A percentile compares a stretch with the other conserved stretches of the same genome.
These are phyloP conservation scores for Syrista parreyssii DNA, from an alignment of 2,888 invertebrate species.

Conservation along the genomic window DNA sequence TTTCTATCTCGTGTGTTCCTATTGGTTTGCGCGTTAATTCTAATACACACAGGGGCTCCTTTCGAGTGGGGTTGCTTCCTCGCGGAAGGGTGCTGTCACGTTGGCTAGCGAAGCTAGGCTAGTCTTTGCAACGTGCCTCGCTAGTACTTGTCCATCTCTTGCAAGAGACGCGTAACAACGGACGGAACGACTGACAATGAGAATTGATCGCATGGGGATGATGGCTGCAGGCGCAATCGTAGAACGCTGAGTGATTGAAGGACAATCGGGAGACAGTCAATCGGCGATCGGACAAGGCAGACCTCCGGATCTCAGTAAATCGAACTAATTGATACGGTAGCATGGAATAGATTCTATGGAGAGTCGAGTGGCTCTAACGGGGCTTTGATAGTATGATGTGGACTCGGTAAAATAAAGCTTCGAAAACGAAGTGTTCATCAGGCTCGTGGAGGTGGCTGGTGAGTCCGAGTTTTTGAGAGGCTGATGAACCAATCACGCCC, in stretches of 20 bases:
- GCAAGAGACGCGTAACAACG: no score
- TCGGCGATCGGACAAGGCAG: constrained; percentile 8
- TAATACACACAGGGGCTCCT: constrained; percentile 42
- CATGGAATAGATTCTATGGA: constrained; percentile 37
- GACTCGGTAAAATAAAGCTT: no score
- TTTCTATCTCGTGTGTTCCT: constrained; percentile 50
- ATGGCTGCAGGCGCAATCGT: background rate
- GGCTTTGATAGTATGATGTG: no score
- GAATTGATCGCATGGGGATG: no score
- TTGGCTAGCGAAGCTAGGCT: no score
- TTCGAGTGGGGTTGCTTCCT: no score
- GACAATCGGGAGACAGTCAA: constrained; percentile 17
- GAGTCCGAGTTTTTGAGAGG: constrained; percentile 50
- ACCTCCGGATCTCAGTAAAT: constrained; percentile 36
- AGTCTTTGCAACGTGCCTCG: no score
- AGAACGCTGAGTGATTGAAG: constrained; percentile 20
- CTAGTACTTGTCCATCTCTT: no score
- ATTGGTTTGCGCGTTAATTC: constrained; percentile 58
- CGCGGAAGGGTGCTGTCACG: no score
- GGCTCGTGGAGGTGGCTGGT: constrained; percentile 15
- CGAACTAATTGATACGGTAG: constrained; percentile 44
- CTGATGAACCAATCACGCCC: constrained; percentile 59
- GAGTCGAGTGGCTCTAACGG: background rate
- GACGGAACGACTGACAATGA: no score
- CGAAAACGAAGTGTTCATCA: no score